phyloP scores from a whole-genome alignment of 2,113 vertebrate genomes.

The Melozone crissalis region DNA sequence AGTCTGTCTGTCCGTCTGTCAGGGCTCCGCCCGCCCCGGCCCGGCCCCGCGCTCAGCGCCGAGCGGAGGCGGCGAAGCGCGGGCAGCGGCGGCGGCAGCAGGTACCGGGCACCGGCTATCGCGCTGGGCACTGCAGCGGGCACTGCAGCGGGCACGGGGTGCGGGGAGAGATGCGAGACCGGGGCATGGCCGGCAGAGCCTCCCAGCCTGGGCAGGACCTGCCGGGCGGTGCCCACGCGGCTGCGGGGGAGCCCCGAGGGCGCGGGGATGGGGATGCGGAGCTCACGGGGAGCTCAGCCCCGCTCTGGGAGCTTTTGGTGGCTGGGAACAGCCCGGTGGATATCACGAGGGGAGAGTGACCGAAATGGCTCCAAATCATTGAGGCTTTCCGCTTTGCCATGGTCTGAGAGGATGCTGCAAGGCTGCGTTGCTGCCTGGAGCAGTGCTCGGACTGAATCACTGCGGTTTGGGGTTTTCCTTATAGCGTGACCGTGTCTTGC shows the following conservation, averaged over 20 bases:
- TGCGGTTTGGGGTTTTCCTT: neutral
- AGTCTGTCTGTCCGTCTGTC: neutral
- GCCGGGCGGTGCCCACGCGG: neutral
- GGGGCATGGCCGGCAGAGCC: neutral
- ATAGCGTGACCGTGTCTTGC: neutral
- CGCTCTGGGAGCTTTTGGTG: neutral
- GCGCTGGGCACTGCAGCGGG: neutral
- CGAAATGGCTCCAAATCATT: accelerated
- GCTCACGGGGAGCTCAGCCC: neutral
- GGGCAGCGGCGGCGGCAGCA: neutral
- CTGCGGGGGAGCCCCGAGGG: neutral
- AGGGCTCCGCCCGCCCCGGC: neutral
- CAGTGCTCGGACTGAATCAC: neutral
- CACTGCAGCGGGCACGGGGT: neutral
- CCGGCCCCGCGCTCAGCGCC: neutral
- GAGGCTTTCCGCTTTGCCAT: neutral
- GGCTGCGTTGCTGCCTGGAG: accelerated
- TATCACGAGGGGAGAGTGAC: neutral
- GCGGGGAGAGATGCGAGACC: neutral
- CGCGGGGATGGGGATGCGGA: neutral
- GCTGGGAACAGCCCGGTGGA: neutral
- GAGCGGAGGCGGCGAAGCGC: neutral
- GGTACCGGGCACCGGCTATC: neutral
- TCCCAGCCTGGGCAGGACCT: neutral
- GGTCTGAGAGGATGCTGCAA: neutral